These are phyloP conservation scores for Amblyraja radiata DNA, from an alignment of 2,797 vertebrate genomes.

Conservation along the genomic window DNA sequence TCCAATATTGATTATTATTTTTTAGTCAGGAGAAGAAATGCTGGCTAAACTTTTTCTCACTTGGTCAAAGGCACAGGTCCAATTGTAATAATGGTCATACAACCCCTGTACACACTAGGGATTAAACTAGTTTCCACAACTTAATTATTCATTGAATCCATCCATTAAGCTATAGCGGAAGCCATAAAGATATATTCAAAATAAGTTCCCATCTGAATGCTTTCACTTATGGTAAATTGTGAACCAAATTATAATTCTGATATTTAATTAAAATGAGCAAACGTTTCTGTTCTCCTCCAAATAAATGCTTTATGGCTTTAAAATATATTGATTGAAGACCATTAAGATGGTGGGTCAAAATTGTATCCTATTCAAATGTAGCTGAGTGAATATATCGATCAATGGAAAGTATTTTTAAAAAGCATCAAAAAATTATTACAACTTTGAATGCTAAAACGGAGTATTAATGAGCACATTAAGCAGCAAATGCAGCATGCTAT, in stretches of 20 bases:
- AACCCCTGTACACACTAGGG: neutral
- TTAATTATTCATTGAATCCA: neutral
- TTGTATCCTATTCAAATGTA: neutral
- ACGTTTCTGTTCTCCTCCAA: neutral
- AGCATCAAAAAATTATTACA: neutral
- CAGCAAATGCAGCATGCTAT: neutral
- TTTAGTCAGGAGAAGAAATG: neutral
- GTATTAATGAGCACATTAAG: neutral
- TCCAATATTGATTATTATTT: neutral
- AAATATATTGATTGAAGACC: neutral
- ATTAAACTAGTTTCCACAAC: neutral
- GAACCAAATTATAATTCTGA: neutral
- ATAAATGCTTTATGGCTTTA: no score
- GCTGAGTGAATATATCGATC: neutral
- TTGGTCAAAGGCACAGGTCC: neutral
- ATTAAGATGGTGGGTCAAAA: neutral
- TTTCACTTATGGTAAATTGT: neutral
- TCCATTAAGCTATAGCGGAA: neutral
- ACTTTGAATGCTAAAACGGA: neutral
- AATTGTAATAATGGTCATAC: neutral
- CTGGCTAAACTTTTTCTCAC: neutral
- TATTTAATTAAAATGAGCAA: slow-evolving; percentile 9
- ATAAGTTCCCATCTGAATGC: neutral
- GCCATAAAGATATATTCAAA: neutral
- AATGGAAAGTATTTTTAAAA: neutral